A percentile compares a stretch with the other conserved stretches of the same genome.
phyloP scores from a whole-genome alignment of 1,140 invertebrate species.

The Drosophila quadrilineata region DNA sequence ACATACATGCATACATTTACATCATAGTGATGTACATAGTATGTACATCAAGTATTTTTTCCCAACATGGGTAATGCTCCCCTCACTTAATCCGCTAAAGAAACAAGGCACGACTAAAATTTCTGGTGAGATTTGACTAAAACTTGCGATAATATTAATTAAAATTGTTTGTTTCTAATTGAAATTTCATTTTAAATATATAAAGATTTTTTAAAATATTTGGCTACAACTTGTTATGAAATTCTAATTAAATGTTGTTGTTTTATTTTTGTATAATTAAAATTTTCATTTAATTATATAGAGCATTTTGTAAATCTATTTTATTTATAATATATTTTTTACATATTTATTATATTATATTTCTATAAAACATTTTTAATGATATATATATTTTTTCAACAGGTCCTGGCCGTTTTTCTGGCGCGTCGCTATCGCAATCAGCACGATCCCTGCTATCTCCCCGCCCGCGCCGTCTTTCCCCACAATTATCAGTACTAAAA shows the following conservation, averaged over 20 bases:
- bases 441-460: slow-evolving; percentile 86
- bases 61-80: too few species aligned
- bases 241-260: not conserved
- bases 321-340: not conserved
- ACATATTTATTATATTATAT: not conserved
- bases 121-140: slow-evolving; percentile 29
- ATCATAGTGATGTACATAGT: slow-evolving; percentile 11
- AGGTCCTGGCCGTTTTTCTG: slow-evolving; percentile 89
- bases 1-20: slow-evolving; percentile 44
- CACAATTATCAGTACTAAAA: slow-evolving; percentile 82
- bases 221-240: too few species aligned
- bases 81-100: slow-evolving; percentile 1
- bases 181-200: too few species aligned
- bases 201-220: too few species aligned
- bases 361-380: not conserved
- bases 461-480: slow-evolving; percentile 87
- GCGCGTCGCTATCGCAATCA: slow-evolving; percentile 89
- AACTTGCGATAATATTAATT: too few species aligned
- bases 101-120: slow-evolving; percentile 20
- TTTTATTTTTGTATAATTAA: not conserved
- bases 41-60: too few species aligned
- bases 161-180: too few species aligned
- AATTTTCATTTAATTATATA: too few species aligned
- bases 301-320: too few species aligned
- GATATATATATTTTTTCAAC: slow-evolving; percentile 20